These are phyloP conservation scores for Aricia agestis DNA, from an alignment of 1,140 invertebrate genomes.

Conservation along the genomic window DNA sequence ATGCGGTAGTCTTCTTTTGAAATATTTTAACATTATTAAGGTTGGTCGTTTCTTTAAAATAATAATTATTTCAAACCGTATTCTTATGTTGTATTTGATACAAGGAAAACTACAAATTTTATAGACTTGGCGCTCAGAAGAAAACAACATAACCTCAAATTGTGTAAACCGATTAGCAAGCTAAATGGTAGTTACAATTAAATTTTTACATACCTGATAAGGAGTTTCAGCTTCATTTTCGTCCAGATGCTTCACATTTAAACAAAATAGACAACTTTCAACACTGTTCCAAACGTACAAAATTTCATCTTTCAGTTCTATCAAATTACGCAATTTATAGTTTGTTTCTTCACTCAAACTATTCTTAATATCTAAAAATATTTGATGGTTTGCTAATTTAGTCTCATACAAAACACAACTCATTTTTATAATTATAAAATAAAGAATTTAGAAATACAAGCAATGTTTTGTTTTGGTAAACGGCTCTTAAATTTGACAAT, in stretches of 20 bases:
- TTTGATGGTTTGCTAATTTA: conserved; percentile 76
- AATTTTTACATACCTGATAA: conserved; percentile 76
- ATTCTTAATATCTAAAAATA: conserved; percentile 78
- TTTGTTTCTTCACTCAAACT: conserved; percentile 70
- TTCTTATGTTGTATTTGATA: no score
- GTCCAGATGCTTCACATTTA: conserved; percentile 78
- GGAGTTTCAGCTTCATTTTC: conserved; percentile 69
- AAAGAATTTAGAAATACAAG: conserved; percentile 5
- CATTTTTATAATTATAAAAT: conserved; percentile 58
- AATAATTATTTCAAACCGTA: no score
- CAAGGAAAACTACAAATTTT: neutral
- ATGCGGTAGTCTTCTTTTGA: no score
- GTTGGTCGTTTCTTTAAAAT: no score
- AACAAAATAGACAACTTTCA: conserved; percentile 78
- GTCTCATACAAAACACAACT: conserved; percentile 75
- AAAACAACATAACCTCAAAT: conserved; percentile 29
- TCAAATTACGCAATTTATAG: conserved; percentile 79
- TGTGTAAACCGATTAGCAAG: conserved; percentile 17
- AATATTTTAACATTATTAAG: no score
- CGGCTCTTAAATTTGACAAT: conserved; percentile 23
- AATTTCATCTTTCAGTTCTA: conserved; percentile 79
- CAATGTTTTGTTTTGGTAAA: conserved; percentile 32
- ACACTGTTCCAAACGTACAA: conserved; percentile 80
- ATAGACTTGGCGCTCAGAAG: neutral
- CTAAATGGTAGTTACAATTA: conserved; percentile 4